Base-by-base conservation (phyloP, 2,888 invertebrate species). In the Heterodera filipjevi region DNA sequence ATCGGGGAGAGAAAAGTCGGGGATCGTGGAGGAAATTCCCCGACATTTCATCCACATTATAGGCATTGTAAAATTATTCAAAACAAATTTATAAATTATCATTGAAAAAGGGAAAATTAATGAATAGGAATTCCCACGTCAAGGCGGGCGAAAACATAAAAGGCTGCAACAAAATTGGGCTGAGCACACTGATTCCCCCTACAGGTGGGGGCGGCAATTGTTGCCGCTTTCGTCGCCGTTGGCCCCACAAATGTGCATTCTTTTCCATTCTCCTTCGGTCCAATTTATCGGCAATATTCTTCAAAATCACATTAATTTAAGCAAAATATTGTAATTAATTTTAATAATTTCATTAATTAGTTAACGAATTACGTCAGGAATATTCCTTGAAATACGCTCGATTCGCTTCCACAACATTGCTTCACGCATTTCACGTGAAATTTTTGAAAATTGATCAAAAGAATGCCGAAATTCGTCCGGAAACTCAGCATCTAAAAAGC, bases 91-190 rank as follows among this genome's bases (percentile, higher is more conserved):
- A n/a, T n/a, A n/a, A n/a, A n/a, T n/a, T n/a, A n/a, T n/a, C n/a
- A n/a, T 16, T 6, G 22, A 19, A 6, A 16, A 16, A 16, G 49
- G 19, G 19, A 53, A 53, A 22, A 22, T 22, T 53, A 53, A 53
- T 53, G 0, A 46, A 46, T 14, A 46, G n/a, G 66, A 12, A 30
- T 16, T n/a, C 32, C 19, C 5, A 66, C 66, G 30, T 85, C 53
- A 77, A 81, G n/a, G 82, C 81, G 14, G 85, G 85, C 16, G 85
- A 80, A 77, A 87, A 87, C 81, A 85, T 80, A 76, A 84, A 84
- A 0, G 87, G 87, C 3, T 86, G 81, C 0, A 87, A 79, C 0
- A 87, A 82, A 10, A 82, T 79, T 1, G 86, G 86, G 14, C 64
- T 66, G 35, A 85, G 79, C 1, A 85, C 76, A 30, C 66, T 66